phyloP scores from a whole-genome alignment of 2,888 invertebrate genomes.

The Rugalucina vietnamica region DNA sequence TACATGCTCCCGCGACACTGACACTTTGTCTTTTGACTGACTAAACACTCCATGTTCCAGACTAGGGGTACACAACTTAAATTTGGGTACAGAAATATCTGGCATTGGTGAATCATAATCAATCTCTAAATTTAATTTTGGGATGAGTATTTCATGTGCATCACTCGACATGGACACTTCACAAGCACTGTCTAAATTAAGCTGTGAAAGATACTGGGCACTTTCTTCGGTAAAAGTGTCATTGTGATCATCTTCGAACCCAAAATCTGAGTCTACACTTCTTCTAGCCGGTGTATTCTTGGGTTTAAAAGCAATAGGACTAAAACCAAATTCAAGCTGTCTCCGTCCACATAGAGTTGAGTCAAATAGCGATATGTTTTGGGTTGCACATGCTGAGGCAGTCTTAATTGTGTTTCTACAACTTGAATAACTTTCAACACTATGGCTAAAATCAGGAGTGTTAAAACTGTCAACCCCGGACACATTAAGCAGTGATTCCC shows the following conservation, averaged over 20 bases:
- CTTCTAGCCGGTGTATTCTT: slow-evolving; percentile 19
- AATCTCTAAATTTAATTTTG: not conserved
- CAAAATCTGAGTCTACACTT: slow-evolving; percentile 35
- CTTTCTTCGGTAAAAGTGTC: slow-evolving; percentile 1
- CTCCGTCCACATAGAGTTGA: not conserved
- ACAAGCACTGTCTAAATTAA: not conserved
- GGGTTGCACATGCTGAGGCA: not conserved
- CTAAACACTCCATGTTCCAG: no score
- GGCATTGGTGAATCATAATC: not conserved
- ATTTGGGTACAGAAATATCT: not conserved
- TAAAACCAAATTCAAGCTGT: not conserved
- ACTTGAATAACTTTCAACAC: not conserved
- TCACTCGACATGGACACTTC: not conserved
- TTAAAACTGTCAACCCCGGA: not conserved
- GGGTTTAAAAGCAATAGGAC: not conserved
- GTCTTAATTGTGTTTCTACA: not conserved
- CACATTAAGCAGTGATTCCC: slow-evolving; percentile 35
- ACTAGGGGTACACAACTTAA: no score
- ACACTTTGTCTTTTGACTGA: no score
- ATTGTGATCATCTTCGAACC: slow-evolving; percentile 1
- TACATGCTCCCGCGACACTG: not conserved
- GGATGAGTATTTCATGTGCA: not conserved
- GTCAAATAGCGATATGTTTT: not conserved
- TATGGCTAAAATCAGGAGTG: not conserved
- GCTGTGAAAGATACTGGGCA: not conserved